Percentiles rank a stretch among this genome's conserved stretches.
These are phyloP conservation scores for Eremobia ochroleuca DNA, from an alignment of 2,888 invertebrate species.

Conservation along the genomic window DNA sequence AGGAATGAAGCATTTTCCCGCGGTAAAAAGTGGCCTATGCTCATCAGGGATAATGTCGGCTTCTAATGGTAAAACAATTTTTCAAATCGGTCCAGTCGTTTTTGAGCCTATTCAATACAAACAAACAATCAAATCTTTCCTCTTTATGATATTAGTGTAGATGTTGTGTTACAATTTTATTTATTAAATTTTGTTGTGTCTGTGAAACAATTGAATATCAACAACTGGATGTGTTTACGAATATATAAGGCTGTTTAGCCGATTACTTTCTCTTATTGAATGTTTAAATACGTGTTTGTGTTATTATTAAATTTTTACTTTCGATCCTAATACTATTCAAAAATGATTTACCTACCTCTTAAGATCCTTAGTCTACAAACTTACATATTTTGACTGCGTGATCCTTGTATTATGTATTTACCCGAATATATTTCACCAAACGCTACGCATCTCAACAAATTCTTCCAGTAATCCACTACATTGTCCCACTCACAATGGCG, in stretches of 20 bases:
- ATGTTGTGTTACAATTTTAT: not conserved
- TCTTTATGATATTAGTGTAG: too few relatives aligned
- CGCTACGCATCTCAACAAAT: conserved; percentile 18
- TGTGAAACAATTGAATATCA: not conserved
- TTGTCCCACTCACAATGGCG: conserved; percentile 32
- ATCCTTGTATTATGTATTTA: not conserved
- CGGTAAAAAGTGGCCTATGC: too few relatives aligned
- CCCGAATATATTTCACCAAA: not conserved
- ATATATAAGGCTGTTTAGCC: not conserved
- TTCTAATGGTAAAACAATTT: too few relatives aligned
- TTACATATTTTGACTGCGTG: not conserved
- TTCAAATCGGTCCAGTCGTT: too few relatives aligned
- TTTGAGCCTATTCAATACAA: too few relatives aligned
- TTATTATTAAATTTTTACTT: not conserved
- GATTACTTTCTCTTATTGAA: not conserved
- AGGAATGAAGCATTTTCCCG: too few relatives aligned
- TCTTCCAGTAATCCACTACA: conserved; percentile 39
- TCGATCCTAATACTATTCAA: not conserved
- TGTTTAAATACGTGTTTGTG: not conserved
- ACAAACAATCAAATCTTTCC: too few relatives aligned
- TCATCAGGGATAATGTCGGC: too few relatives aligned
- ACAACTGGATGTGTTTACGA: not conserved
- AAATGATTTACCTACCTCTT: not conserved
- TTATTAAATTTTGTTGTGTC: not conserved
- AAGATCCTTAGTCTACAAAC: not conserved